Evolutionary conservation across 2,797 vertebrate genomes (phyloP), one percentile per base, ranked within the genome.

Genomic region (Notolabrus celidotus): DNA sequence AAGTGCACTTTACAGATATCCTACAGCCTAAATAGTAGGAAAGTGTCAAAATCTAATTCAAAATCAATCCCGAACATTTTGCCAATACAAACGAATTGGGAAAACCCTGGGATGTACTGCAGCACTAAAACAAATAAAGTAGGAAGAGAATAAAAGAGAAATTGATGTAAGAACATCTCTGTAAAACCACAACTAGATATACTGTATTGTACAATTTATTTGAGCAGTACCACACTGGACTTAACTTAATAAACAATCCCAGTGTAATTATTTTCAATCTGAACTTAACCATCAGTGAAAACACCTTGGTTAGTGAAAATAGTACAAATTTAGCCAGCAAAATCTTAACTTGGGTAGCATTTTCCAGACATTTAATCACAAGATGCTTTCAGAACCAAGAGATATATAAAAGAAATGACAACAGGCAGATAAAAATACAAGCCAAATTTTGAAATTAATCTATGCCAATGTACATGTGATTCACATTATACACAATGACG

Each of bases 1-100:
- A 93, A 91, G 88, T 88, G 89, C 89, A 92, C 90, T 92, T 90
- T 43, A 85, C 65, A 86, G 58, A 86, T 80, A 87, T 81, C 82
- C 54, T 71, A 76, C 73, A 80, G 23, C 45, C 64, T 38, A 66
- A 2, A 74, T 3, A 7, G 25, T 50, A 58, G 63, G 23, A 69
- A 45, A 47, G 49, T 16, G 43, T 51, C 2, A 59, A 77, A 60
- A 16, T 49, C 5, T 19, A 3, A 36, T 41, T 62, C 33, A 3
- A 59, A 31, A 67, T 52, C 0, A 1, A 52, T 7, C 45, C 4
- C 46, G 69, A 25, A 33, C 4, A 31, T 45, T 34, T 62, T 29
- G 15, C 14, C 22, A 68, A 10, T 63, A 50, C 36, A 2, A 39
- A 31, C 12, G 15, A 63, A 55, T 4, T n/a, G 19, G 2, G 31